These are phyloP conservation scores for Gastrophysa polygoni DNA, from an alignment of 2,888 invertebrate species.

Conservation along the genomic window DNA sequence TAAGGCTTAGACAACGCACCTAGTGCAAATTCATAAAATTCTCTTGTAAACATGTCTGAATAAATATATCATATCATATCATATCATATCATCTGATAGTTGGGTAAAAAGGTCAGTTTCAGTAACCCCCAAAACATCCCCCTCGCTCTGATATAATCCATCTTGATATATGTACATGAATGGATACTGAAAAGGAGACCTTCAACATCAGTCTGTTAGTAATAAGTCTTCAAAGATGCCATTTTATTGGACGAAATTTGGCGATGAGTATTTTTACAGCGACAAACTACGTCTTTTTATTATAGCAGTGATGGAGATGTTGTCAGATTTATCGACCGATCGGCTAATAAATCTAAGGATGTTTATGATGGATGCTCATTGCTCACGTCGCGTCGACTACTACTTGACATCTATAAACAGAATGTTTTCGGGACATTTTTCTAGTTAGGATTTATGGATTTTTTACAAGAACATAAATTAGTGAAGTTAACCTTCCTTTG, in stretches of 20 bases:
- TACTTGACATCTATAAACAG: slow-evolving; percentile 14
- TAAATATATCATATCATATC: too few species aligned
- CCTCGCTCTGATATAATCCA: too few species aligned
- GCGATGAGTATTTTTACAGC: slow-evolving; percentile 14
- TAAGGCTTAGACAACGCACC: too few species aligned
- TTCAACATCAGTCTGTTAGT: background rate
- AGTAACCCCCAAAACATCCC: too few species aligned
- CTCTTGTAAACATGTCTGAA: too few species aligned
- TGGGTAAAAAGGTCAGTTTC: too few species aligned
- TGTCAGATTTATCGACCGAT: slow-evolving; percentile 19
- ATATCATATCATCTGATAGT: too few species aligned
- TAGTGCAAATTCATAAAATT: too few species aligned
- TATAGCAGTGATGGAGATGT: slow-evolving; percentile 9
- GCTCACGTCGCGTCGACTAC: slow-evolving; percentile 16
- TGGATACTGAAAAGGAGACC: background rate
- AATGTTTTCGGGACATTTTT: background rate
- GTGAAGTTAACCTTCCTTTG: background rate
- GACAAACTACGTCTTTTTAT: slow-evolving; percentile 13
- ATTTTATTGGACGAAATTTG: background rate
- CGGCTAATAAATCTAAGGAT: slow-evolving; percentile 20
- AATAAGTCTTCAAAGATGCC: background rate
- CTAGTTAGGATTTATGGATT: slow-evolving; percentile 12
- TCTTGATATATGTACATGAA: too few species aligned
- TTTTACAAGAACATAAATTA: slow-evolving; percentile 19
- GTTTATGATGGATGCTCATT: slow-evolving; percentile 20